phyloP scores from a whole-genome alignment of 1,140 invertebrate species.

The Papilio polytes region DNA sequence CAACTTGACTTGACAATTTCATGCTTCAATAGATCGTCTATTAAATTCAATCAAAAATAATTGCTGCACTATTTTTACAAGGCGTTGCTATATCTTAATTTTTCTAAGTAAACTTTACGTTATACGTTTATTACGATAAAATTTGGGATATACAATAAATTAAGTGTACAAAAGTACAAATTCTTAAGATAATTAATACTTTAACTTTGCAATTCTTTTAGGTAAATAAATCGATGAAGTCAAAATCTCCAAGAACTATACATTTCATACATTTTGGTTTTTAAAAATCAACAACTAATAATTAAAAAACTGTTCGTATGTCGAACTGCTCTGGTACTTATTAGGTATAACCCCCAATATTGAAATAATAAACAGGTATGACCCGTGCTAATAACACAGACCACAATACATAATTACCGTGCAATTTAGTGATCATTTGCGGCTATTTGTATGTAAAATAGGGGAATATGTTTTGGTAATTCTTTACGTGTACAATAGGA shows the following conservation, averaged over 20 bases:
- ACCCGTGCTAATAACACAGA: slow-evolving; percentile 5
- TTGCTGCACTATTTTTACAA: neutral
- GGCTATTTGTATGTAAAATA: slow-evolving; percentile 12
- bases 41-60: neutral
- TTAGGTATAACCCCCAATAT: neutral
- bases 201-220: neutral
- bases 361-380: neutral
- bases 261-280: neutral
- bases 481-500: slow-evolving; percentile 34
- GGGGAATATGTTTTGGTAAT: slow-evolving; percentile 9
- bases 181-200: neutral
- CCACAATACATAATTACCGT: slow-evolving; percentile 10
- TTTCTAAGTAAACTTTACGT: no score
- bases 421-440: slow-evolving; percentile 4
- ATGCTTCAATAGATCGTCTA: no score
- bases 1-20: neutral
- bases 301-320: neutral
- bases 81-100: neutral
- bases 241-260: neutral
- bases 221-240: neutral
- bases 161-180: neutral
- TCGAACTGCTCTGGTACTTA: neutral
- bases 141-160: no score
- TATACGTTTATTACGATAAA: no score
- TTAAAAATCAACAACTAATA: neutral